These are phyloP conservation scores for Drosophila borborema DNA, from an alignment of 2,888 invertebrate species.

Conservation along the genomic window DNA sequence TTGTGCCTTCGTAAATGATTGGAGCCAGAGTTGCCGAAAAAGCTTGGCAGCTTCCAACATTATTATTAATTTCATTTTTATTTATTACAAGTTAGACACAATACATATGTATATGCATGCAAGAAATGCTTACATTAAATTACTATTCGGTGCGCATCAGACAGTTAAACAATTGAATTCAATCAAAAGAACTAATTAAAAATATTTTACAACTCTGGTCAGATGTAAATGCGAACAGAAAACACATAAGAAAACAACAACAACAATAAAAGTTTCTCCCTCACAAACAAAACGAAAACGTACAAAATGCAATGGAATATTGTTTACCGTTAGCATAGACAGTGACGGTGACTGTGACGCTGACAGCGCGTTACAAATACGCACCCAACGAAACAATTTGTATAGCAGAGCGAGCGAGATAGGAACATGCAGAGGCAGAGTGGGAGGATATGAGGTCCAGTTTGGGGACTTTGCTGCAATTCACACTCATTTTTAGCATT, in stretches of 20 bases:
- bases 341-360: neutral
- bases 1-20: no score
- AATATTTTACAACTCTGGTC: slow-evolving; percentile 37
- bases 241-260: slow-evolving; percentile 19
- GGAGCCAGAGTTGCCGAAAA: no score
- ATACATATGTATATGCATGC: neutral
- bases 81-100: neutral
- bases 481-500: slow-evolving; percentile 52
- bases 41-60: no score
- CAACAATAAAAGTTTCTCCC: slow-evolving; percentile 13
- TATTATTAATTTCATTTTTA: no score
- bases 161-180: slow-evolving; percentile 23
- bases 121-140: neutral
- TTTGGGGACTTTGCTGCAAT: slow-evolving; percentile 30
- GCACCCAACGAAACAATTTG: slow-evolving; percentile 28
- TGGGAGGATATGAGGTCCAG: neutral
- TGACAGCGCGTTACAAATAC: slow-evolving; percentile 25
- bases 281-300: slow-evolving; percentile 35
- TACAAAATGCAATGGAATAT: slow-evolving; percentile 47
- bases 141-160: neutral
- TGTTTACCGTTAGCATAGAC: slow-evolving; percentile 46
- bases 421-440: neutral
- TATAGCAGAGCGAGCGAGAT: neutral
- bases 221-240: slow-evolving; percentile 29
- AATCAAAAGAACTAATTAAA: slow-evolving; percentile 64